Conservation (phyloP, 2,888 invertebrate species). For the Caenorhabditis becei region DNA sequence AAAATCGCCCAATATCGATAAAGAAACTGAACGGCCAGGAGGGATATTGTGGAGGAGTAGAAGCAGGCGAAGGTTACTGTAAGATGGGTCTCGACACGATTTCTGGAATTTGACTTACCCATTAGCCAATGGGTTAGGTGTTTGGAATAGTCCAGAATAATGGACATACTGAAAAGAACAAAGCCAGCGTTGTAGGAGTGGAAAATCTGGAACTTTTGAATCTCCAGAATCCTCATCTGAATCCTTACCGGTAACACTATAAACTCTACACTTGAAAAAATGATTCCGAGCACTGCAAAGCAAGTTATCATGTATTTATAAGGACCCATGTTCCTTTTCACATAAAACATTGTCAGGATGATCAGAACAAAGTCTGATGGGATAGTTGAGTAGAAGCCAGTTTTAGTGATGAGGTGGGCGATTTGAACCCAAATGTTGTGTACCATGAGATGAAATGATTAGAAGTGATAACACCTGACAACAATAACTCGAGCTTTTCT, state of each 20-base stretch:
- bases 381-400: not conserved
- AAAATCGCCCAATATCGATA: constrained; percentile 32
- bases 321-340: not conserved
- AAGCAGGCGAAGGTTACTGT: not conserved
- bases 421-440: not conserved
- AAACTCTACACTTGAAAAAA: not conserved
- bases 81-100: too few relatives aligned
- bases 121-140: not conserved
- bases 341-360: not conserved
- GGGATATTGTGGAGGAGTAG: constrained; percentile 19
- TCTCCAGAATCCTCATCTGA: not conserved
- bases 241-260: not conserved
- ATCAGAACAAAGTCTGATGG: not conserved
- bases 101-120: not conserved
- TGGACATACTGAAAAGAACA: not conserved
- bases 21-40: constrained; percentile 22
- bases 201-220: not conserved
- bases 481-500: too few relatives aligned
- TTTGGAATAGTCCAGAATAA: not conserved
- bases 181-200: constrained; percentile 7
- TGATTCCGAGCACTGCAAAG: not conserved
- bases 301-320: not conserved
- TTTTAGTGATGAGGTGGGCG: not conserved
- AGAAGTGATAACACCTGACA: not conserved
- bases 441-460: not conserved